Percentiles rank a stretch among this genome's conserved stretches.
phyloP scores from a whole-genome alignment of 2,797 vertebrate species.

The Poecilia gillii region DNA sequence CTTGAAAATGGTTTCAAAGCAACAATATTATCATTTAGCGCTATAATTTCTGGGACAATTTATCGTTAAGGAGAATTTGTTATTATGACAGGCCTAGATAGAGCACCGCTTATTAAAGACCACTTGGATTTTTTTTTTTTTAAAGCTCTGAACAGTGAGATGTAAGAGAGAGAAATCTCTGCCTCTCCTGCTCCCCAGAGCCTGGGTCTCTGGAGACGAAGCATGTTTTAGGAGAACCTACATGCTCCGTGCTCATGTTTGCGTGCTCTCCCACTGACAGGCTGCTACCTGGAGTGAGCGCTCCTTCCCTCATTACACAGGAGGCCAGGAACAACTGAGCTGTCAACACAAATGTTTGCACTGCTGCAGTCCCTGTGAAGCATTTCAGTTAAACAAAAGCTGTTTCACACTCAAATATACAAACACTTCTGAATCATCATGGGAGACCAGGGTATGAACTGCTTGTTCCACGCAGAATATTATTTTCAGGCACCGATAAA shows the following conservation, averaged over 20 bases:
- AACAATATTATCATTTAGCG: no score
- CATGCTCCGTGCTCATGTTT: neutral
- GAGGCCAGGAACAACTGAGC: neutral
- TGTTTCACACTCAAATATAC: neutral
- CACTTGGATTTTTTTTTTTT: no score
- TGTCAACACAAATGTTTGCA: neutral
- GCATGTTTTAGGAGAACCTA: neutral
- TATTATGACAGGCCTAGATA: no score
- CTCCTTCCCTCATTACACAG: neutral
- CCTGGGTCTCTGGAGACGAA: neutral
- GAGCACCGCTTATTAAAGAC: neutral
- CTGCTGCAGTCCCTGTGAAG: neutral
- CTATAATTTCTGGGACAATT: no score
- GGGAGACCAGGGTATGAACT: neutral
- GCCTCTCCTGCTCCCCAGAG: neutral
- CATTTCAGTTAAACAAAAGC: slow-evolving; percentile 5
- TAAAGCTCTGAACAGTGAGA: neutral
- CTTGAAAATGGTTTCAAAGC: no score
- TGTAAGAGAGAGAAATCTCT: neutral
- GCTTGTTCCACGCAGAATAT: neutral
- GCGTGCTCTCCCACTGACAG: slow-evolving; percentile 5
- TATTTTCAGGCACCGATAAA: neutral
- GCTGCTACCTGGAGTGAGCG: slow-evolving; percentile 1
- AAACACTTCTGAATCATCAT: neutral
- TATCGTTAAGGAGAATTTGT: no score